phyloP scores from a whole-genome alignment of 2,888 invertebrate species.

The Rhingia rostrata region DNA sequence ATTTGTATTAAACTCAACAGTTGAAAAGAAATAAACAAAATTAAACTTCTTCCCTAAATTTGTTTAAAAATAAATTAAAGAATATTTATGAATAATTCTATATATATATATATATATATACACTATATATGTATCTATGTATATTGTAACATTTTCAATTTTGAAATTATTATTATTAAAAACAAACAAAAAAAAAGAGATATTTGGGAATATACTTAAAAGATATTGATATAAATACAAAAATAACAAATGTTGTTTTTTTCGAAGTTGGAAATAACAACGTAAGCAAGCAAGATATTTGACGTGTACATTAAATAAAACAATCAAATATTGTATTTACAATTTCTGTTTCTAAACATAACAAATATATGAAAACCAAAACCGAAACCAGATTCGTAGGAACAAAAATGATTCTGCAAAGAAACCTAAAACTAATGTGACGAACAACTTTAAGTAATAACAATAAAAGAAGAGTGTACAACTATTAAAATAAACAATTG shows the following conservation, averaged over 20 bases:
- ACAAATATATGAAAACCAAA: constrained; percentile 14
- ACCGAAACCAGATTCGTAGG: constrained; percentile 28
- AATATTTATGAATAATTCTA: constrained; percentile 42
- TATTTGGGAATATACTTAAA: constrained; percentile 61
- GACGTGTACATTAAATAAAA: constrained; percentile 47
- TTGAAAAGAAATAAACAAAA: constrained; percentile 5
- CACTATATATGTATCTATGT: constrained; percentile 71
- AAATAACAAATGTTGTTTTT: constrained; percentile 55
- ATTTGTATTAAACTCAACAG: constrained; percentile 20
- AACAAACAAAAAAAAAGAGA: background rate
- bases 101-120: constrained; percentile 39
- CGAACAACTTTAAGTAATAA: constrained; percentile 45
- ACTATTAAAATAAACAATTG: constrained; percentile 50
- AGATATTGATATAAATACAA: constrained; percentile 54
- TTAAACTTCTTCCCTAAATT: constrained; percentile 52
- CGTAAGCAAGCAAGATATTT: constrained; percentile 51
- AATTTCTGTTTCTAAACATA: constrained; percentile 35
- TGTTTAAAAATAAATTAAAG: constrained; percentile 50
- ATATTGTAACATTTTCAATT: constrained; percentile 72
- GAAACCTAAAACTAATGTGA: constrained; percentile 14
- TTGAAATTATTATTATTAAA: constrained; percentile 57
- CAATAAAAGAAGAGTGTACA: constrained; percentile 65
- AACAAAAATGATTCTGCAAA: constrained; percentile 40
- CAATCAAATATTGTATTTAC: constrained; percentile 36
- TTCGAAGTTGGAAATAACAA: constrained; percentile 48